A percentile compares a stretch with the other conserved stretches of the same genome.
Conservation (phyloP, 1,140 invertebrate species). For the Anthonomus grandis region DNA sequence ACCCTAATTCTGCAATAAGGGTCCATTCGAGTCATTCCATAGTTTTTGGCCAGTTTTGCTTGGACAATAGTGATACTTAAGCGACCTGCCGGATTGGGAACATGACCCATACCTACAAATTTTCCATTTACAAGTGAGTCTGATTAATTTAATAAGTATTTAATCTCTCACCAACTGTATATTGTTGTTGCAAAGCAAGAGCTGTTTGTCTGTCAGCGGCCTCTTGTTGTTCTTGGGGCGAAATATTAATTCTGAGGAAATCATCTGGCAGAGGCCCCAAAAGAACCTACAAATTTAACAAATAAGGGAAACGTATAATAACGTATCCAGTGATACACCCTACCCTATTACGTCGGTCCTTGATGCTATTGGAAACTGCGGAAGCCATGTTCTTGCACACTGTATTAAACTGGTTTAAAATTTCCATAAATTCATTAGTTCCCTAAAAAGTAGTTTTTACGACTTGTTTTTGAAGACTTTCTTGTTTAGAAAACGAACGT, state of each 20-base stretch:
- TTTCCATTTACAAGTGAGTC: too few relatives aligned
- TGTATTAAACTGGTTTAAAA: too few relatives aligned
- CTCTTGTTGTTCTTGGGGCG: slow-evolving; percentile 60
- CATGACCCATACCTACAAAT: slow-evolving; percentile 9
- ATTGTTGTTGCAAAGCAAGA: slow-evolving; percentile 76
- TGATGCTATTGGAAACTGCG: slow-evolving; percentile 44
- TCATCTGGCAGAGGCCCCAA: slow-evolving; percentile 76
- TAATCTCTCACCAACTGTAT: slow-evolving; percentile 45
- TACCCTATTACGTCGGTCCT: slow-evolving; percentile 42
- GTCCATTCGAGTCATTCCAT: slow-evolving; percentile 95
- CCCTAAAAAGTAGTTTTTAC: too few relatives aligned
- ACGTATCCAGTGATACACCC: slow-evolving; percentile 4
- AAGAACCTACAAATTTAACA: slow-evolving; percentile 57
- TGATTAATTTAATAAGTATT: too few relatives aligned
- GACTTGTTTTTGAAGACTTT: too few relatives aligned
- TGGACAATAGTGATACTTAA: slow-evolving; percentile 80
- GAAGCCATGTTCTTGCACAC: slow-evolving; percentile 42
- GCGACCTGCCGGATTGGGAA: slow-evolving; percentile 63
- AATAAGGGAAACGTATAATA: not conserved
- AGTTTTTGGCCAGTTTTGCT: slow-evolving; percentile 92
- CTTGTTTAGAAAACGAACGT: too few relatives aligned
- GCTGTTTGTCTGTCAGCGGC: slow-evolving; percentile 78
- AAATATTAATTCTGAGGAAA: slow-evolving; percentile 68
- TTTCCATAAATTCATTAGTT: too few relatives aligned
- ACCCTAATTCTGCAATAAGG: slow-evolving; percentile 90